phyloP scores from a whole-genome alignment of 2,888 invertebrate species.

The Nineta flava region DNA sequence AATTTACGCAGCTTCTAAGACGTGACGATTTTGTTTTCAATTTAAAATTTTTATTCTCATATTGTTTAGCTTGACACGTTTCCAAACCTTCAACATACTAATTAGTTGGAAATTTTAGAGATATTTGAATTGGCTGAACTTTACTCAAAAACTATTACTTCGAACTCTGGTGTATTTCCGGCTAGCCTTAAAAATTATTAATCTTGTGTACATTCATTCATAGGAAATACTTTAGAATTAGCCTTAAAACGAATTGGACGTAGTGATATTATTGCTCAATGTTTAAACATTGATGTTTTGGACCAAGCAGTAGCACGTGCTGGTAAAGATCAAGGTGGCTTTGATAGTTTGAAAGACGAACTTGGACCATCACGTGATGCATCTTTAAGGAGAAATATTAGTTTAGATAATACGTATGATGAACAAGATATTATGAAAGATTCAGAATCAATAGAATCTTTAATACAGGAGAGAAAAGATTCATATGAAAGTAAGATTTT shows the following conservation, averaged over 20 bases:
- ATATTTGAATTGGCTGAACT: no score
- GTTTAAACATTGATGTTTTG: slow-evolving; percentile 45
- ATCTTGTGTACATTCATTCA: slow-evolving; percentile 2
- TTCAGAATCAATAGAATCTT: slow-evolving; percentile 31
- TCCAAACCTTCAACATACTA: no score
- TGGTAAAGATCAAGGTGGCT: slow-evolving; percentile 30
- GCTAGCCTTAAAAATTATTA: not conserved
- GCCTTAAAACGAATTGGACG: slow-evolving; percentile 74
- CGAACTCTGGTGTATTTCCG: not conserved
- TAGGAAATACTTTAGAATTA: slow-evolving; percentile 59
- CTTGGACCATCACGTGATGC: slow-evolving; percentile 22
- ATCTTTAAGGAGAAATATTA: slow-evolving; percentile 29
- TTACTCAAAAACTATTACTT: no score
- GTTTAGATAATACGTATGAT: slow-evolving; percentile 35
- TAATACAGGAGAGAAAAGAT: slow-evolving; percentile 20
- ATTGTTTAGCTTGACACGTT: no score
- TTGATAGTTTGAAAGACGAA: slow-evolving; percentile 35
- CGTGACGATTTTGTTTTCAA: no score
- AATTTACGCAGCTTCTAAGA: no score
- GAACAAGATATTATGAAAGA: slow-evolving; percentile 55
- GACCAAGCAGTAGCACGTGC: slow-evolving; percentile 23
- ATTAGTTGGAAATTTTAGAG: no score
- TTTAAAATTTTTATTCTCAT: no score
- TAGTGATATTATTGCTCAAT: slow-evolving; percentile 80
- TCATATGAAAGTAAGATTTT: slow-evolving; percentile 1